Conservation (phyloP, 2,113 vertebrate species). For the Pachycephala philippinensis region DNA sequence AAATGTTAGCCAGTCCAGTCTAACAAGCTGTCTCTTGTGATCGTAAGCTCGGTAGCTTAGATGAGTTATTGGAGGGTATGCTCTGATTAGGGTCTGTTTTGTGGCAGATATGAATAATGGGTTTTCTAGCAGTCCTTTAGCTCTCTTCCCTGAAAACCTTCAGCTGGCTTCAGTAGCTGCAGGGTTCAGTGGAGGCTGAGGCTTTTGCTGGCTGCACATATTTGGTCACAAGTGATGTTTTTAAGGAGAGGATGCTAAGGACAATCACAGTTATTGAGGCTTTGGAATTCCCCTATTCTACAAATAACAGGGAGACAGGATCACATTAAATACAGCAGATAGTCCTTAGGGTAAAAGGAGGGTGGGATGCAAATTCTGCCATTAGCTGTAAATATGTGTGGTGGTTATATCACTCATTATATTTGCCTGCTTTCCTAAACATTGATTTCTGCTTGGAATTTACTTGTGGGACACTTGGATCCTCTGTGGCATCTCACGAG, state of each 20-base stretch:
- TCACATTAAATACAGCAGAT: not conserved
- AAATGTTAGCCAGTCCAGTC: not conserved
- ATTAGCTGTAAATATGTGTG: not conserved
- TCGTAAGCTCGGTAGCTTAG: not conserved
- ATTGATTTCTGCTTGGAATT: not conserved
- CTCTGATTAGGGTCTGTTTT: not conserved
- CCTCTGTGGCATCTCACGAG: not conserved
- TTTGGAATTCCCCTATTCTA: not conserved
- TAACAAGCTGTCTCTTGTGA: not conserved
- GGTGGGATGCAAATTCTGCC: not conserved
- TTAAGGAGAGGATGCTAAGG: not conserved
- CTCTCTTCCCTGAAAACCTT: not conserved
- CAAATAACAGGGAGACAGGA: fast-evolving
- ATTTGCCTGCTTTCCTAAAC: not conserved
- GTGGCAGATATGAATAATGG: not conserved
- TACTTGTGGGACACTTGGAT: not conserved
- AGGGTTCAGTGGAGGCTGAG: not conserved
- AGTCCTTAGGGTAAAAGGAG: not conserved
- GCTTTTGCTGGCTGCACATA: not conserved
- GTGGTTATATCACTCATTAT: not conserved
- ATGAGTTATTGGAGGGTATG: not conserved
- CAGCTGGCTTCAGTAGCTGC: not conserved
- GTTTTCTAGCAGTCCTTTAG: not conserved
- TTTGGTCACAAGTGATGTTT: not conserved
- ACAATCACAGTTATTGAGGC: not conserved